Conservation (phyloP, 2,113 vertebrate species). For the Chaetodon trifascialis region DNA sequence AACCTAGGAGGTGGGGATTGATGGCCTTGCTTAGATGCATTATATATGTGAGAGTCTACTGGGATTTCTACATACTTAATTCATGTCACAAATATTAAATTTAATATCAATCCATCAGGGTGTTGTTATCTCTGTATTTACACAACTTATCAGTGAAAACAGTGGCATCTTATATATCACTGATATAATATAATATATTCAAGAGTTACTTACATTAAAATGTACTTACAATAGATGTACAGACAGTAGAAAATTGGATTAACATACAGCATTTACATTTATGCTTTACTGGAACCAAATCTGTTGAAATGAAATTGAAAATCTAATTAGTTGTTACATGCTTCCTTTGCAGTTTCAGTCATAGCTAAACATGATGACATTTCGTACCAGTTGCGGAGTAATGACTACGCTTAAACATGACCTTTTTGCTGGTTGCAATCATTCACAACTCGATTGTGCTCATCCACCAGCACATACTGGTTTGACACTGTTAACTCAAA, state of each 20-base stretch:
- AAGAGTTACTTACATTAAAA: not conserved
- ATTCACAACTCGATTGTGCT: not conserved
- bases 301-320: not conserved
- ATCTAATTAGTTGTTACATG: not conserved
- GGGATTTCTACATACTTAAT: conserved; percentile 17
- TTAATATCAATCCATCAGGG: conserved; percentile 15
- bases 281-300: not conserved
- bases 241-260: not conserved
- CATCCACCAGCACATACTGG: not conserved
- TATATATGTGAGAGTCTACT: conserved; percentile 24
- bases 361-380: not conserved
- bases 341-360: not conserved
- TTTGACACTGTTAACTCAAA: not conserved
- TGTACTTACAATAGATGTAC: not conserved
- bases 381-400: not conserved
- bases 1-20: conserved; percentile 34
- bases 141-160: conserved; percentile 3
- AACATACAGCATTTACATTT: not conserved
- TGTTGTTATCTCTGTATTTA: not conserved
- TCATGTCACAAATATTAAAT: conserved; percentile 34
- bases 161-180: not conserved
- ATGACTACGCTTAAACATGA: not conserved
- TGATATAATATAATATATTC: too few species aligned
- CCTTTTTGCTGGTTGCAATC: not conserved
- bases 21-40: conserved; percentile 18